Base-by-base conservation (phyloP, 35 echinoderm and acorn worm genomes). In the Chiridota heheva region DNA sequence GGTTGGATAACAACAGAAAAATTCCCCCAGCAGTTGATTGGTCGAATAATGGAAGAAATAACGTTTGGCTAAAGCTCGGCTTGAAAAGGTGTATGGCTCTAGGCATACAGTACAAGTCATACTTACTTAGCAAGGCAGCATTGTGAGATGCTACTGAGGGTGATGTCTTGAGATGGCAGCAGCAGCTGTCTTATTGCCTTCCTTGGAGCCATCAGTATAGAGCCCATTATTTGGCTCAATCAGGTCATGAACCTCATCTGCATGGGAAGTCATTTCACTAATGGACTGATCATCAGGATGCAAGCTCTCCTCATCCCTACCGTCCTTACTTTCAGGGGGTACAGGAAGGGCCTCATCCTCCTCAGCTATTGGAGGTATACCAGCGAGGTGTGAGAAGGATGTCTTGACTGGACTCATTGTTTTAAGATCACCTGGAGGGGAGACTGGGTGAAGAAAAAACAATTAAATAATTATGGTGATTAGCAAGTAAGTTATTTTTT, bases 201-300 rank as follows among this genome's bases (percentile, higher is more conserved):
- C n/a, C n/a, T n/a, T n/a, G n/a, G n/a, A n/a, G n/a, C n/a, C n/a
- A n/a, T n/a, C n/a, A n/a, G n/a, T n/a, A n/a, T n/a, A 87, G 5
- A 91, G 39, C 26, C 87, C 88, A 70, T 60, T 81, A 18, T 25
- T 48, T 2, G 76, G 49, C 36, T 37, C 69, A 63, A 81, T 78
- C 41, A 91, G 32, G 32, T 96, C 93, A 60, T 91, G 88, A 1
- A 91, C 80, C 40, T 96, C 93, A 80, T 96, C 92, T 31, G 86
- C 88, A 33, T 96, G 84, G n/a, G 88, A 86, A 44, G 65, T 46
- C 12, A 75, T 80, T 12, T 96, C 93, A 57, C 84, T 91, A 13
- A 69, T 64, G n/a, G 64, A 49, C 10, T 58, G 48, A 7, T 90
- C 81, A 33, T 96, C 84, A 0, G 51, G 7, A 12, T 85, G 81